Evolutionary conservation across 1,140 invertebrate genomes (phyloP), one percentile per base, ranked within the genome.

Genomic region (Zeugodacus cucurbitae): DNA sequence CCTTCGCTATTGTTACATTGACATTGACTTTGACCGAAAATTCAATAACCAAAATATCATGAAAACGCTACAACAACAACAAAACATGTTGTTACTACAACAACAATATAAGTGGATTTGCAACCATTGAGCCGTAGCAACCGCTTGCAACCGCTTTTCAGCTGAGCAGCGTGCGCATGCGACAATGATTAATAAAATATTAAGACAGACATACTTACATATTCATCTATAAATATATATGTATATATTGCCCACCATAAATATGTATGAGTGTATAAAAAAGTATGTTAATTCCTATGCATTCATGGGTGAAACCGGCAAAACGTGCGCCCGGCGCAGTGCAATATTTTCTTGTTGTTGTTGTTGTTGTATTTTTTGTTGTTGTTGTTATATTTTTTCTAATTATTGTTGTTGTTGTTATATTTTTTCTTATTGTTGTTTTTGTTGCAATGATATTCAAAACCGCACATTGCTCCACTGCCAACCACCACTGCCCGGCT

Each of bases 11-110:
- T 8, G 22, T 82, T 48, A 22, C 74, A 82, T 82, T 82, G 74
- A 82, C 74, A 82, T 82, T 82, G 74, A 82, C 74, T 82, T 82
- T 82, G 74, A 82, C 74, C 74, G 74, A 82, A 82, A 82, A 82
- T 48, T 41, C 11, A n/a, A 41, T 29, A 82, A 41, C 41, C 74
- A 41, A 82, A 82, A 82, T 48, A 82, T 82, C 41, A 82, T 26
- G 22, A 82, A 44, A 82, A 82, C 74, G 20, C 70, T 5, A 48
- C 22, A 10, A 48, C 37, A 48, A 82, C 32, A 54, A 14, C 44
- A 54, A 70, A 14, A 34, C n/a, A n/a, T n/a, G 11, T 29, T 34
- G 11, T 3, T 22, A 26, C 6, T 26, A 82, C 22, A 48, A 48
- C 22, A 48, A 82, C 17, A 82, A 44, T 26, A 82, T 20, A 32